These are phyloP conservation scores for Pogonognathellus flavescens DNA, from an alignment of 1,140 invertebrate genomes.

Conservation along the genomic window DNA sequence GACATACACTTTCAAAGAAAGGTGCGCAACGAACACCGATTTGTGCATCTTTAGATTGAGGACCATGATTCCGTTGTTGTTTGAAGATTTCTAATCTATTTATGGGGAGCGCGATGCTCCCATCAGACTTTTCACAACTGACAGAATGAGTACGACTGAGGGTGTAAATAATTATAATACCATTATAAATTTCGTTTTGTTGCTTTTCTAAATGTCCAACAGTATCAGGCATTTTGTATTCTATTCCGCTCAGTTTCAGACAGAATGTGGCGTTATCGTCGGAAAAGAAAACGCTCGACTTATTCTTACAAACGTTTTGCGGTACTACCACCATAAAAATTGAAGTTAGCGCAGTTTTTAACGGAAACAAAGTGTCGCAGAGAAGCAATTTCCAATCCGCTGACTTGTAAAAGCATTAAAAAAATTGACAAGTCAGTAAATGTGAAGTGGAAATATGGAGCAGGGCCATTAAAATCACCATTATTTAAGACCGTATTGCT, in stretches of 20 bases:
- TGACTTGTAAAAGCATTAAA: not conserved
- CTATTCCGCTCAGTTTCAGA: constrained; percentile 32
- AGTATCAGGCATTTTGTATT: not conserved
- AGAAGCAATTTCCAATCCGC: not conserved
- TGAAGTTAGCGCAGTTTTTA: not conserved
- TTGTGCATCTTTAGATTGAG: constrained; percentile 2
- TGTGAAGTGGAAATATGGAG: not conserved
- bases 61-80: not conserved
- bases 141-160: not conserved
- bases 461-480: too few relatives aligned
- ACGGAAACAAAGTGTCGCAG: too few relatives aligned
- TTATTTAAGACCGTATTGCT: too few relatives aligned
- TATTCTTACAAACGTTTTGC: not conserved
- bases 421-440: not conserved
- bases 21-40: constrained; percentile 7
- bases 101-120: too few relatives aligned
- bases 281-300: constrained; percentile 11
- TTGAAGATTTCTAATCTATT: not conserved
- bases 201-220: constrained; percentile 19
- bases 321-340: not conserved
- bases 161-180: too few relatives aligned
- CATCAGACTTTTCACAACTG: not conserved
- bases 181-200: not conserved
- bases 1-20: constrained; percentile 15
- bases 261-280: not conserved